phyloP scores from a whole-genome alignment of 30 jellyfish, hydroid and myxozoan genomes.

The Hydractinia echinata region DNA sequence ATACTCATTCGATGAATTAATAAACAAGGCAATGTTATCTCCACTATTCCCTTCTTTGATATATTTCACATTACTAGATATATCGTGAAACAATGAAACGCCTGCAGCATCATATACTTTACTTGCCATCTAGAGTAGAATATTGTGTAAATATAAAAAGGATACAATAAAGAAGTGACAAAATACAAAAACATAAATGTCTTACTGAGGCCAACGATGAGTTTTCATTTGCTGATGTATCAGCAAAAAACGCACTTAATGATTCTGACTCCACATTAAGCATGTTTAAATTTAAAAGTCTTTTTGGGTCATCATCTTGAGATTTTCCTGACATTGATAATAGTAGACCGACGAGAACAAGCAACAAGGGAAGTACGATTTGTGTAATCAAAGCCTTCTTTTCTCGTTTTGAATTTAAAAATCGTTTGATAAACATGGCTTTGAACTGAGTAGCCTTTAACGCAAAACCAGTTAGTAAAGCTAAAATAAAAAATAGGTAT shows the following conservation, averaged over 20 bases:
- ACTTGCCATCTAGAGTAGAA: slow-evolving; percentile 41
- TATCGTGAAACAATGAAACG: slow-evolving; percentile 32
- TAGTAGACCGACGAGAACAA: slow-evolving; percentile 58
- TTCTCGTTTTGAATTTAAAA: slow-evolving; percentile 63
- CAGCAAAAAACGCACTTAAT: slow-evolving; percentile 54
- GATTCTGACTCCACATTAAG: slow-evolving; percentile 27
- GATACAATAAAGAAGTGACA: not conserved
- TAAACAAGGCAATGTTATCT: not conserved
- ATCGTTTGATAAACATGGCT: slow-evolving; percentile 82
- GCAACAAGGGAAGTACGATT: slow-evolving; percentile 57
- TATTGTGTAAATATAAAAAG: not conserved
- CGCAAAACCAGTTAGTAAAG: slow-evolving; percentile 58
- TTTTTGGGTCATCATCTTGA: slow-evolving; percentile 63
- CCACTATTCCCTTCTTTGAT: slow-evolving; percentile 25
- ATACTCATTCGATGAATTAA: not conserved
- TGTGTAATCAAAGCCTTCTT: slow-evolving; percentile 76
- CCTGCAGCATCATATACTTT: slow-evolving; percentile 27
- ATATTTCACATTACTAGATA: slow-evolving; percentile 22
- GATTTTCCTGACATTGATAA: slow-evolving; percentile 39
- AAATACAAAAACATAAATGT: slow-evolving; percentile 5
- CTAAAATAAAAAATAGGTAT: slow-evolving; percentile 11
- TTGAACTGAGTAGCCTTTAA: slow-evolving; percentile 45
- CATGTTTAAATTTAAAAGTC: slow-evolving; percentile 36
- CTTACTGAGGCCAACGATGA: not conserved
- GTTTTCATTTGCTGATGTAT: slow-evolving; percentile 15